Conservation (phyloP, 2,797 vertebrate species). For the Bradypus variegatus region DNA sequence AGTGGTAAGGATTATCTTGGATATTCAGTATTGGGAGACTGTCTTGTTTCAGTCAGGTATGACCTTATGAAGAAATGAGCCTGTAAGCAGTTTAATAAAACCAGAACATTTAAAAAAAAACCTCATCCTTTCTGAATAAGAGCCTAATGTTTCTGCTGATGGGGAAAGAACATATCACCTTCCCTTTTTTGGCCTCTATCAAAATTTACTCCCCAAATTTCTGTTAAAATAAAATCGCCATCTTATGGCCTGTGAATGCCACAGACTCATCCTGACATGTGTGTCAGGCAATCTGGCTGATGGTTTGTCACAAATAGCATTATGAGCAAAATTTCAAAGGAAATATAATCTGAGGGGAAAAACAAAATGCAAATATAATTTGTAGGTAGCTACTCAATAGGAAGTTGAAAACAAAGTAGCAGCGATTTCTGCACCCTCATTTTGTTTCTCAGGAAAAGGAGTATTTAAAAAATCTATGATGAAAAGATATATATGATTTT, state of each 20-base stretch:
- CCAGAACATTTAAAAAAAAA: slow-evolving; percentile 22
- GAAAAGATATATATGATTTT: slow-evolving; percentile 51
- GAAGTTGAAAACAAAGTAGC: slow-evolving; percentile 56
- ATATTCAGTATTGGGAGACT: slow-evolving; percentile 35
- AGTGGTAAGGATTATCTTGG: slow-evolving; percentile 63
- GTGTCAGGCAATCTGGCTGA: slow-evolving; percentile 19
- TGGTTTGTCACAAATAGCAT: slow-evolving; percentile 36
- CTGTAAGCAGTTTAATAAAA: slow-evolving; percentile 3
- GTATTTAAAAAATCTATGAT: slow-evolving; percentile 41
- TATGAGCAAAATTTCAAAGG: slow-evolving; percentile 21
- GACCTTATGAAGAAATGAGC: slow-evolving; percentile 39
- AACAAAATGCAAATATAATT: slow-evolving; percentile 42
- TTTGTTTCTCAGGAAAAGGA: slow-evolving; percentile 50
- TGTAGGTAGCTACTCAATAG: slow-evolving; percentile 47
- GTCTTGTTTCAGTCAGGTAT: slow-evolving; percentile 24
- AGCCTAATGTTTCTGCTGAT: not conserved
- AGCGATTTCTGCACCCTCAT: slow-evolving; percentile 31
- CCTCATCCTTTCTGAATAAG: not conserved
- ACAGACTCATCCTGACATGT: not conserved
- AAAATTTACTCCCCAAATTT: not conserved
- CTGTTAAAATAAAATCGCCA: not conserved
- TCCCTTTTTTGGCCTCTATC: not conserved
- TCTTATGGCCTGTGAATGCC: not conserved
- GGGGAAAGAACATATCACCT: not conserved
- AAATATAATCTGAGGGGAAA: slow-evolving; percentile 31